phyloP scores from a whole-genome alignment of 2,113 vertebrate genomes.

The Triplophysa siluroides region DNA sequence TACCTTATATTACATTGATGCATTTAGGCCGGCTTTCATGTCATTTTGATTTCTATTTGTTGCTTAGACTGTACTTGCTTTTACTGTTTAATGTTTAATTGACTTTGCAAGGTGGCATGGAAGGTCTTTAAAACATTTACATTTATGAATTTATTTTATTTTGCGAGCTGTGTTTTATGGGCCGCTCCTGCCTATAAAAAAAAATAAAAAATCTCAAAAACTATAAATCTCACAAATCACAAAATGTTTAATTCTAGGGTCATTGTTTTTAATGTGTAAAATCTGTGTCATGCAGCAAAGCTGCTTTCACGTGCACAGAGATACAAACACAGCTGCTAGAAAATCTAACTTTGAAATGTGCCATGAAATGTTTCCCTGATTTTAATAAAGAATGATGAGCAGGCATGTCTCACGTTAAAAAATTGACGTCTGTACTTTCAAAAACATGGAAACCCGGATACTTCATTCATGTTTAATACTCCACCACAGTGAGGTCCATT shows the following conservation, averaged over 20 bases:
- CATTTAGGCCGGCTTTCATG: too few species aligned
- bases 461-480: not conserved
- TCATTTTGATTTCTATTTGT: too few species aligned
- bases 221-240: not conserved
- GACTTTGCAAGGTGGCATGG: too few species aligned
- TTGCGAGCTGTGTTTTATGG: too few species aligned
- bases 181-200: too few species aligned
- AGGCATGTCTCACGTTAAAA: not conserved
- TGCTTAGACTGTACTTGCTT: too few species aligned
- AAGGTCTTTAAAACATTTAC: too few species aligned
- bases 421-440: not conserved
- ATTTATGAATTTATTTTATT: too few species aligned
- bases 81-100: too few species aligned
- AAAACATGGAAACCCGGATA: not conserved
- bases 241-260: not conserved
- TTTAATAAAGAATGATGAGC: not conserved
- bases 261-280: too few species aligned
- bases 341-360: not conserved
- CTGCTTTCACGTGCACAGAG: too few species aligned
- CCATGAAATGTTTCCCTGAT: not conserved
- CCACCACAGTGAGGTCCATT: not conserved
- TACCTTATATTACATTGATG: too few species aligned
- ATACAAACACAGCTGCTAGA: conserved; percentile 7
- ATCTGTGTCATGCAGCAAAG: not conserved
- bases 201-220: not conserved